phyloP scores from a whole-genome alignment of 2,797 vertebrate genomes.

The Hypotaenidia philippensis region DNA sequence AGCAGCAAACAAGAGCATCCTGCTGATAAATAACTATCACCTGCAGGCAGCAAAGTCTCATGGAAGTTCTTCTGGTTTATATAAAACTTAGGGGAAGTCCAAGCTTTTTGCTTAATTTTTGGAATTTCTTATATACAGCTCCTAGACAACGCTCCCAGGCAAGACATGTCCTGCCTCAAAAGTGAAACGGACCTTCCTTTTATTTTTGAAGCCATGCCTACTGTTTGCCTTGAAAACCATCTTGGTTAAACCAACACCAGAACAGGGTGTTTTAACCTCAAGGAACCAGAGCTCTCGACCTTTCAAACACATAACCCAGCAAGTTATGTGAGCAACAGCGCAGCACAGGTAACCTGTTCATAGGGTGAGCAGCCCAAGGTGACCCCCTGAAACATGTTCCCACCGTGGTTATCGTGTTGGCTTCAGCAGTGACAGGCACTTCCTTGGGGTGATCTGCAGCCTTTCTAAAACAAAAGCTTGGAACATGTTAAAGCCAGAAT shows the following conservation, averaged over 20 bases:
- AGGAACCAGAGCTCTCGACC: neutral
- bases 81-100: neutral
- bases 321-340: neutral
- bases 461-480: neutral
- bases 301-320: too few species aligned
- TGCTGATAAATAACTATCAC: neutral
- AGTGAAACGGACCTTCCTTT: neutral
- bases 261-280: neutral
- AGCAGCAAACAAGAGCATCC: neutral
- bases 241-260: neutral
- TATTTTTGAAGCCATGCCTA: neutral
- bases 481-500: neutral
- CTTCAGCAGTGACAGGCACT: neutral
- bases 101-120: neutral
- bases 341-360: neutral
- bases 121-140: neutral
- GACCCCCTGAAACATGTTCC: neutral
- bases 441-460: neutral
- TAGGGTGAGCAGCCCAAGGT: neutral
- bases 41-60: neutral
- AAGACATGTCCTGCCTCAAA: neutral
- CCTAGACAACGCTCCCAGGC: neutral
- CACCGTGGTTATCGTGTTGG: fast-evolving
- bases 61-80: neutral
- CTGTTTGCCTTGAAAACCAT: neutral